Conservation (phyloP, 2,113 vertebrate species). For the Limanda limanda region DNA sequence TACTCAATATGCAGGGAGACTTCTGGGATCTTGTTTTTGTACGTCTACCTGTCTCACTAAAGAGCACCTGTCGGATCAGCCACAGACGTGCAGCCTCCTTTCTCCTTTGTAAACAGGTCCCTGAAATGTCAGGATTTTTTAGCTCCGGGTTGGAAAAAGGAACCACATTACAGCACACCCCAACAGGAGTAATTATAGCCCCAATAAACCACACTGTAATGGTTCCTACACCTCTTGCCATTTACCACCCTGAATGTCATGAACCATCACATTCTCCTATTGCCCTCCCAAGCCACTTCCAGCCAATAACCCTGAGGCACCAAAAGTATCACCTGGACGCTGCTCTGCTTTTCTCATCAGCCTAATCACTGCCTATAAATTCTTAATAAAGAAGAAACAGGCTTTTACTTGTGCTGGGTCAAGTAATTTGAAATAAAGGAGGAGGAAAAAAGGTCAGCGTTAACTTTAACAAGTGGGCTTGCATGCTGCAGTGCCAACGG, state of each 20-base stretch:
- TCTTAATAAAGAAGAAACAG: constrained; percentile 38
- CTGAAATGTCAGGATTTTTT: constrained; percentile 14
- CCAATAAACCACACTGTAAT: not conserved
- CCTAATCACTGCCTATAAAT: constrained; percentile 21
- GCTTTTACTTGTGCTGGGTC: constrained; percentile 1
- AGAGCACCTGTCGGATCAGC: constrained; percentile 9
- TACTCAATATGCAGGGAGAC: not conserved
- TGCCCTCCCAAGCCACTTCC: constrained; percentile 7
- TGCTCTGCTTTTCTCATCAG: constrained; percentile 16
- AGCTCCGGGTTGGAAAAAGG: constrained; percentile 12
- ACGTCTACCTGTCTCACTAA: not conserved
- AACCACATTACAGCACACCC: not conserved
- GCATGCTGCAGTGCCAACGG: constrained; percentile 19
- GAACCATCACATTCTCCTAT: not conserved
- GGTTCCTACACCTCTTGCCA: not conserved
- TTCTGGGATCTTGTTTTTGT: not conserved
- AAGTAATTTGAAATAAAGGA: constrained; percentile 6
- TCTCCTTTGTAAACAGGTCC: constrained; percentile 1
- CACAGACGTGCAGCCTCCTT: too few species aligned
- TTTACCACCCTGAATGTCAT: constrained; percentile 9
- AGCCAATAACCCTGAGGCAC: constrained; percentile 2
- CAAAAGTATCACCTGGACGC: constrained; percentile 14
- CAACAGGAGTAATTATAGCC: constrained; percentile 20
- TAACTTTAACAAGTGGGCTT: constrained; percentile 27
- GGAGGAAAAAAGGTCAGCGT: constrained; percentile 3